Percentiles rank a stretch among this genome's conserved stretches.
These are phyloP conservation scores for Lithophane socia DNA, from an alignment of 2,888 invertebrate genomes.

Conservation along the genomic window DNA sequence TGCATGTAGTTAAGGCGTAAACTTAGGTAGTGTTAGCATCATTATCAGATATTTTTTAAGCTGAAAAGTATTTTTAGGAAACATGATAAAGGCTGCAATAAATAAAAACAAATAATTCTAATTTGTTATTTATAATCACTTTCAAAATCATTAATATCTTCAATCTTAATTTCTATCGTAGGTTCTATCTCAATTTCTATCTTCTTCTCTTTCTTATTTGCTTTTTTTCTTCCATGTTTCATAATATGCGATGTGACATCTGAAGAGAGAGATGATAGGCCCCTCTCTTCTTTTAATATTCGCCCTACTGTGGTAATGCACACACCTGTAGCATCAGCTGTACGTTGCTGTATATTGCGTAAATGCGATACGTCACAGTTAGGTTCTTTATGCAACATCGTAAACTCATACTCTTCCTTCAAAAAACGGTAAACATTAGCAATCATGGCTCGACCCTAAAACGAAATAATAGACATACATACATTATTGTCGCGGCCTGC, in stretches of 20 bases:
- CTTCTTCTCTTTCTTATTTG: background rate
- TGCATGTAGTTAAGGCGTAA: background rate
- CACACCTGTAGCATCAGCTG: constrained; percentile 13
- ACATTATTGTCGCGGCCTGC: too few species aligned
- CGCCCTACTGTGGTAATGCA: background rate
- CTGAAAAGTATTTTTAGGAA: background rate
- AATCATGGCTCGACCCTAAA: constrained; percentile 3
- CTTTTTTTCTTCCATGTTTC: background rate
- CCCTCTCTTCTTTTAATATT: constrained; percentile 8
- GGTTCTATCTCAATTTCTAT: background rate
- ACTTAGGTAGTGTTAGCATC: background rate
- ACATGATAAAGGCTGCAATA: background rate
- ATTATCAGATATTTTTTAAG: background rate
- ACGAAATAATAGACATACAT: background rate
- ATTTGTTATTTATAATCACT: background rate
- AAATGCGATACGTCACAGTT: constrained; percentile 11
- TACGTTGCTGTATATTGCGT: constrained; percentile 5
- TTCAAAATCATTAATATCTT: background rate
- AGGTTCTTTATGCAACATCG: constrained; percentile 1
- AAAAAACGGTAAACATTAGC: constrained; percentile 5
- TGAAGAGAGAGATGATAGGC: background rate
- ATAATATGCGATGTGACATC: background rate
- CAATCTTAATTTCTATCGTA: background rate
- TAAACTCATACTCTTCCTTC: constrained; percentile 13
- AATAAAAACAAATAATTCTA: background rate